A percentile compares a stretch with the other conserved stretches of the same genome.
These are phyloP conservation scores for Mylabris sibirica DNA, from an alignment of 2,888 invertebrate genomes.

Conservation along the genomic window DNA sequence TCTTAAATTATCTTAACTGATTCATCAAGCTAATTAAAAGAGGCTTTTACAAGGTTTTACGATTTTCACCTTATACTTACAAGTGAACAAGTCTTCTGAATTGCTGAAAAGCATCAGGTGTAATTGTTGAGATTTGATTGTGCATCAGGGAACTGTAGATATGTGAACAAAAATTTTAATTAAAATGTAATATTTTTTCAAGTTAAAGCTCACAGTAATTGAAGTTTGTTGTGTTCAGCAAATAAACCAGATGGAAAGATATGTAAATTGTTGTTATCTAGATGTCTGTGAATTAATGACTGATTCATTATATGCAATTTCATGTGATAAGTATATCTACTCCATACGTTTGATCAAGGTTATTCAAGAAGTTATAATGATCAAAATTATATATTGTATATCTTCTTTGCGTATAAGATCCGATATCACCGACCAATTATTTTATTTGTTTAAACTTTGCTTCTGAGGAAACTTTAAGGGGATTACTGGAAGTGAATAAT, in stretches of 20 bases:
- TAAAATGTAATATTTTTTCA: too few relatives aligned
- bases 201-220: conserved; percentile 58
- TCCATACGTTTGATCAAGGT: neutral
- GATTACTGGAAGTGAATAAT: too few relatives aligned
- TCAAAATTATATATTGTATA: too few relatives aligned
- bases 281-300: conserved; percentile 50
- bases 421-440: too few relatives aligned
- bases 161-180: neutral
- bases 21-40: too few relatives aligned
- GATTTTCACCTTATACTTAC: conserved; percentile 18
- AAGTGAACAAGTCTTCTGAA: conserved; percentile 32
- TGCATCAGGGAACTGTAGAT: conserved; percentile 41
- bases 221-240: conserved; percentile 54
- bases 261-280: conserved; percentile 61
- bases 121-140: conserved; percentile 39
- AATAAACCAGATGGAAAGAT: conserved; percentile 57
- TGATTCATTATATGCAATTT: neutral
- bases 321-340: neutral
- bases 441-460: too few relatives aligned
- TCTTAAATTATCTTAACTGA: too few relatives aligned
- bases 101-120: conserved; percentile 35
- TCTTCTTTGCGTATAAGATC: too few relatives aligned
- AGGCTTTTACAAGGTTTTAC: neutral
- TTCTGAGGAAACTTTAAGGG: too few relatives aligned
- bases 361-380: neutral